Evolutionary conservation across 2,888 invertebrate genomes (phyloP).

Genomic region (Cheilosia variabilis): DNA sequence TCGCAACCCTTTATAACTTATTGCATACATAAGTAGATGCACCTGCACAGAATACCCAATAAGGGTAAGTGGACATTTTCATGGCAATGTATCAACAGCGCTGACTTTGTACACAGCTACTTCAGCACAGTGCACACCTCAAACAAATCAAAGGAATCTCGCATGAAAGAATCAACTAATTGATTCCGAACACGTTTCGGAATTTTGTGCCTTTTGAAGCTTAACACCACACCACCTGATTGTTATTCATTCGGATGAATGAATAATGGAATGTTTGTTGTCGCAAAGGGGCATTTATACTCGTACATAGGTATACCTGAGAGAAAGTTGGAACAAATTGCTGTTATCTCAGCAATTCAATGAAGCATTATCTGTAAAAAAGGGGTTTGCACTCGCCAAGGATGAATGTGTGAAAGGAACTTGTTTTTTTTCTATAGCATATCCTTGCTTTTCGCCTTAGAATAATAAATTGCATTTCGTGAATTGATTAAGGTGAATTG

Average conservation of each 20-base stretch:
- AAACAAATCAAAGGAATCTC: slow-evolving; percentile 62
- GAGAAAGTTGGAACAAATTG: slow-evolving; percentile 24
- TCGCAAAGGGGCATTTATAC: slow-evolving; percentile 23
- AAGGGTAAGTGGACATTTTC: slow-evolving; percentile 49
- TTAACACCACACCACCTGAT: slow-evolving; percentile 47
- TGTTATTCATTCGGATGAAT: slow-evolving; percentile 35
- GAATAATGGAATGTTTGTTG: slow-evolving; percentile 37
- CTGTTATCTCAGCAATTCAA: not conserved
- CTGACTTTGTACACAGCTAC: slow-evolving; percentile 3
- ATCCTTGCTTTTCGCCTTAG: no score
- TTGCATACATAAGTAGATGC: slow-evolving; percentile 53
- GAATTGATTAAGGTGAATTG: no score
- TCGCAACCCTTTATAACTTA: slow-evolving; percentile 56
- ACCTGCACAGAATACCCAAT: slow-evolving; percentile 65
- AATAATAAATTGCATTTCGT: no score
- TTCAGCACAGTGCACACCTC: slow-evolving; percentile 18
- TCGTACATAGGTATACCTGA: not conserved
- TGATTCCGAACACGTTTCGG: slow-evolving; percentile 65
- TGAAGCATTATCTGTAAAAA: no score
- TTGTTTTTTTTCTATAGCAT: no score
- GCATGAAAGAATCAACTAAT: slow-evolving; percentile 64
- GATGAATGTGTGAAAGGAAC: no score
- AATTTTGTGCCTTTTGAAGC: slow-evolving; percentile 60
- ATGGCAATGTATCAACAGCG: slow-evolving; percentile 40
- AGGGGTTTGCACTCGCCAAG: no score